phyloP scores from a whole-genome alignment of 2,797 vertebrate genomes.

The Cirrhinus molitorella region DNA sequence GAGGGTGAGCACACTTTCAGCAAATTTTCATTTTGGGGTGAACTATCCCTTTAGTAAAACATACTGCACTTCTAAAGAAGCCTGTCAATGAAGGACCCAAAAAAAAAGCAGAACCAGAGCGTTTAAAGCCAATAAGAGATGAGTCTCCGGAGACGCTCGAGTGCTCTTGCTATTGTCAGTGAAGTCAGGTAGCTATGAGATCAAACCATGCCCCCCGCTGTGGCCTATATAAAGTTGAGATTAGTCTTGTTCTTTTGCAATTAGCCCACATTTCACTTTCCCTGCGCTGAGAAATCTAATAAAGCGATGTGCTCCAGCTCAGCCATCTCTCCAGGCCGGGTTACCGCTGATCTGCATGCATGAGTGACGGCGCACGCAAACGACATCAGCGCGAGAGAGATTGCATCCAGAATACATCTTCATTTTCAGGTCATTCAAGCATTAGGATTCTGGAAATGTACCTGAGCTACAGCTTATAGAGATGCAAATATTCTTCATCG shows the following conservation, averaged over 20 bases:
- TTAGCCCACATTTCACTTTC: constrained; percentile 52
- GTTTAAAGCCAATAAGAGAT: not conserved
- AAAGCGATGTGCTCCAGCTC: constrained; percentile 43
- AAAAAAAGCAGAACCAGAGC: not conserved
- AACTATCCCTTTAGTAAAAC: not conserved
- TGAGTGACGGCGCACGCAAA: constrained; percentile 44
- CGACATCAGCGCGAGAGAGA: constrained; percentile 34
- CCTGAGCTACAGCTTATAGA: constrained; percentile 11
- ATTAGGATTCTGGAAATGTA: constrained; percentile 44
- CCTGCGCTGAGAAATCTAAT: constrained; percentile 37
- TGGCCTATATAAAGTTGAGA: constrained; percentile 47
- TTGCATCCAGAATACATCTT: constrained; percentile 39
- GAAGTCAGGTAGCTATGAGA: constrained; percentile 43
- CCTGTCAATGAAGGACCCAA: constrained; percentile 6
- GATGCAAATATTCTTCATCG: not conserved
- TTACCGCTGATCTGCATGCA: constrained; percentile 35
- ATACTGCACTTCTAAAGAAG: not conserved
- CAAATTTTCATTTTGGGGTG: not conserved
- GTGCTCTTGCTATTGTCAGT: constrained; percentile 36
- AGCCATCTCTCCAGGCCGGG: constrained; percentile 1
- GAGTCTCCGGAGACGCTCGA: not conserved
- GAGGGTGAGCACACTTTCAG: not conserved
- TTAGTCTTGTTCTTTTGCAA: constrained; percentile 54
- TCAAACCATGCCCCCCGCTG: constrained; percentile 16
- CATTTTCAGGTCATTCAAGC: constrained; percentile 41